phyloP scores from a whole-genome alignment of 2,797 vertebrate genomes.

The Cossypha polioptera region DNA sequence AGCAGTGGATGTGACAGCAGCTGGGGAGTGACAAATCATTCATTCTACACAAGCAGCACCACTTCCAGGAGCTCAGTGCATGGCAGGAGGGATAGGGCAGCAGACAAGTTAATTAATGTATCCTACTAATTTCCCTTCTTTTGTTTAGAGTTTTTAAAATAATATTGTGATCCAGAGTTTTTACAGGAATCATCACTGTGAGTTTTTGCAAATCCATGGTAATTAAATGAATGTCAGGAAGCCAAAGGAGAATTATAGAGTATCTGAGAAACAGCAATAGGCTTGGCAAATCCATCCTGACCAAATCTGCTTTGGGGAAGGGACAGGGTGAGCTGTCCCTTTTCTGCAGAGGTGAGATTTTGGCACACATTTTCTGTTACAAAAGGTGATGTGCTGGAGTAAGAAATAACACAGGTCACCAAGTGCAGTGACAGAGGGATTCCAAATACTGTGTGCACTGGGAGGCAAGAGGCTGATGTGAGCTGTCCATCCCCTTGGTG shows the following conservation, averaged over 20 bases:
- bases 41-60: not conserved
- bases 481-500: not conserved
- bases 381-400: not conserved
- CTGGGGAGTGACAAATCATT: not conserved
- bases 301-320: not conserved
- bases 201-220: not conserved
- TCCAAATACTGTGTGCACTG: not conserved
- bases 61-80: not conserved
- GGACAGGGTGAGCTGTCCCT: not conserved
- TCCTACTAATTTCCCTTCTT: not conserved
- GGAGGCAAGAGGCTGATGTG: not conserved
- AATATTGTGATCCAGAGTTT: not conserved
- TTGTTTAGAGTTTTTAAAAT: not conserved
- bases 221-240: not conserved
- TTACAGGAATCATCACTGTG: not conserved
- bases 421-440: not conserved
- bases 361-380: not conserved
- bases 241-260: not conserved
- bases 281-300: not conserved
- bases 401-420: not conserved
- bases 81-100: not conserved
- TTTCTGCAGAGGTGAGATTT: not conserved
- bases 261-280: not conserved
- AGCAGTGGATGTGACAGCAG: not conserved
- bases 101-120: not conserved